These are phyloP conservation scores for Gambusia yucatana DNA, from an alignment of 2,797 vertebrate genomes.

Conservation along the genomic window DNA sequence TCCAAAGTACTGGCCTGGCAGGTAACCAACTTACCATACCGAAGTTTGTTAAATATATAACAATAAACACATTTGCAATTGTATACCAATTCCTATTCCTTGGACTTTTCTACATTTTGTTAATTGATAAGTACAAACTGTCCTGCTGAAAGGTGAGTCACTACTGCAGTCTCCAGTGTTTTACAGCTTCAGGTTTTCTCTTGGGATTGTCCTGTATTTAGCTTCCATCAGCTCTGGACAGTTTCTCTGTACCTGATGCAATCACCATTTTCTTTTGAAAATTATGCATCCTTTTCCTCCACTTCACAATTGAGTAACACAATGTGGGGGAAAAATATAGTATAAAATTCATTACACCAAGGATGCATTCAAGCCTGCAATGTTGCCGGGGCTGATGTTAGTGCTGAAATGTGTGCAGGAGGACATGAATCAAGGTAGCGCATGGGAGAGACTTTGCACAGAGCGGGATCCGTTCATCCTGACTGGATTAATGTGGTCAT, in stretches of 20 bases:
- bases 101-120: neutral
- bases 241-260: neutral
- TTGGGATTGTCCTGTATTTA: neutral
- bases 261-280: neutral
- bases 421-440: constrained; percentile 90
- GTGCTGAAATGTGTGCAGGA: constrained; percentile 77
- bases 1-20: constrained; percentile 88
- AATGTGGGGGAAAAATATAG: neutral
- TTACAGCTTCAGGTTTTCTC: neutral
- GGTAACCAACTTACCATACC: constrained; percentile 71
- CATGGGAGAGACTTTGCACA: constrained; percentile 91
- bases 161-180: neutral
- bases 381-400: neutral
- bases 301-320: neutral
- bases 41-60: neutral
- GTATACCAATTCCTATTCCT: neutral
- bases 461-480: constrained; percentile 94
- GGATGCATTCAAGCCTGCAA: neutral
- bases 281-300: neutral
- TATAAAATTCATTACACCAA: neutral
- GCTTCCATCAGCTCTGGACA: neutral
- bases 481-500: constrained; percentile 93
- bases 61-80: neutral
- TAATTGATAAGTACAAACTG: neutral
- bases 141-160: neutral